Evolutionary conservation across 2,113 vertebrate genomes (phyloP), one percentile per base, ranked within the genome.

Genomic region (Eulacestoma nigropectus): DNA sequence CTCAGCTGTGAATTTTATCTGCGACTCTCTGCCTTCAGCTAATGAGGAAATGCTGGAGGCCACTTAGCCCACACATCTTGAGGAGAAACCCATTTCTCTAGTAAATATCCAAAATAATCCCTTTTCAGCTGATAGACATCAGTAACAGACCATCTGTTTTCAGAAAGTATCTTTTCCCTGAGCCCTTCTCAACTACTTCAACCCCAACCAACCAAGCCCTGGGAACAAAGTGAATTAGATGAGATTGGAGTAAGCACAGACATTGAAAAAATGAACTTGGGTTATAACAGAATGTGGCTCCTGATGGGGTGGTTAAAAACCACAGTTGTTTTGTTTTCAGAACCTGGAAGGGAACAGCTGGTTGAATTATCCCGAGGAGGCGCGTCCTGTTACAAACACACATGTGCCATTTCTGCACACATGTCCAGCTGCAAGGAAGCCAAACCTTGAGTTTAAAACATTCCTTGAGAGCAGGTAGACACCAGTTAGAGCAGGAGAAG

Each of bases 271-370:
- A 84, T 21, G 74, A 94, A 60, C 68, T 55, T 69, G 63, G 13
- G 60, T 94, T 95, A 86, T 93, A 96, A 88, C 94, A 88, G 55
- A 80, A 25, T 35, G 69, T 41, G 49, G 69, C 68, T 95, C 81
- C 65, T 96, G 32, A 67, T 3, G 57, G 16, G 13, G 74, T 73
- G 68, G 92, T 95, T 94, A 76, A 95, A 96, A 95, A 78, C 63
- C 63, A n/a, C 27, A 88, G 55, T 56, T 95, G 81, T 79, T 97
- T 80, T 91, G 32, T 91, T 96, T 97, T 83, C 72, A 84, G 87
- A 95, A 96, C 39, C 76, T 94, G 92, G 67, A 94, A 93, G 25
- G 55, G 25, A 86, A 26, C 76, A 75, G 59, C 57, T 92, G 42
- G 53, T 22, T 95, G 67, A 56, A 89, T 59, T 73, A 67, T 59